phyloP scores from a whole-genome alignment of 30 jellyfish, hydroid and myxozoan species.

The Pelagia noctiluca region DNA sequence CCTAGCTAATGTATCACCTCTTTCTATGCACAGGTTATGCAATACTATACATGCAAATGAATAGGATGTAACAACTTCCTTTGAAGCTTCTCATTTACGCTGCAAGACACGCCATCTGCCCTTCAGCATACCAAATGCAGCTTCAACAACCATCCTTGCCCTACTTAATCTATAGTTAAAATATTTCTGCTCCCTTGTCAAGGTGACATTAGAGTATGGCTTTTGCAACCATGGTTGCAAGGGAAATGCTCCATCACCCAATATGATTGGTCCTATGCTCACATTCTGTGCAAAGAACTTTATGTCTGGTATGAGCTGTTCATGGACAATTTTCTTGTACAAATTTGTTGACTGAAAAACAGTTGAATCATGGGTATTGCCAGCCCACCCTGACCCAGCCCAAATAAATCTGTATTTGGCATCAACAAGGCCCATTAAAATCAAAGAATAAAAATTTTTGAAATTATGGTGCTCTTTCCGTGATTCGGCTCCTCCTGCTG shows the following conservation, averaged over 20 bases:
- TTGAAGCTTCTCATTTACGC: slow-evolving; percentile 41
- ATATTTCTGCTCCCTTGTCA: slow-evolving; percentile 15
- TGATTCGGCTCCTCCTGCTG: slow-evolving; percentile 60
- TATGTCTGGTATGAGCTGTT: neutral
- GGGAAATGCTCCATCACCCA: slow-evolving; percentile 67
- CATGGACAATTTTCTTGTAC: neutral
- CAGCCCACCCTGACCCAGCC: slow-evolving; percentile 70
- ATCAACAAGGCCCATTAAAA: slow-evolving; percentile 65
- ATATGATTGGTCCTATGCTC: slow-evolving; percentile 21
- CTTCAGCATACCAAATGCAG: slow-evolving; percentile 61
- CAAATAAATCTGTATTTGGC: slow-evolving; percentile 68
- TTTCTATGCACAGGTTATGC: slow-evolving; percentile 54
- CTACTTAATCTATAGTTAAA: slow-evolving; percentile 49
- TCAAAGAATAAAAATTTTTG: slow-evolving; percentile 37
- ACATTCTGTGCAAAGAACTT: neutral
- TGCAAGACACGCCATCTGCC: slow-evolving; percentile 41
- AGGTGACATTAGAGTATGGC: slow-evolving; percentile 36
- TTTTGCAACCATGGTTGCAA: slow-evolving; percentile 45
- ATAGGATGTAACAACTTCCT: slow-evolving; percentile 12
- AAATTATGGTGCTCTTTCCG: slow-evolving; percentile 48
- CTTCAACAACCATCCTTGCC: slow-evolving; percentile 57
- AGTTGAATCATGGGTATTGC: slow-evolving; percentile 67
- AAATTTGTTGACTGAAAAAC: slow-evolving; percentile 44
- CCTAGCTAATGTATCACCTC: slow-evolving; percentile 49
- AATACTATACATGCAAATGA: slow-evolving; percentile 38